Conservation (phyloP, 2,797 vertebrate genomes). For the Smutsia temminckii region DNA sequence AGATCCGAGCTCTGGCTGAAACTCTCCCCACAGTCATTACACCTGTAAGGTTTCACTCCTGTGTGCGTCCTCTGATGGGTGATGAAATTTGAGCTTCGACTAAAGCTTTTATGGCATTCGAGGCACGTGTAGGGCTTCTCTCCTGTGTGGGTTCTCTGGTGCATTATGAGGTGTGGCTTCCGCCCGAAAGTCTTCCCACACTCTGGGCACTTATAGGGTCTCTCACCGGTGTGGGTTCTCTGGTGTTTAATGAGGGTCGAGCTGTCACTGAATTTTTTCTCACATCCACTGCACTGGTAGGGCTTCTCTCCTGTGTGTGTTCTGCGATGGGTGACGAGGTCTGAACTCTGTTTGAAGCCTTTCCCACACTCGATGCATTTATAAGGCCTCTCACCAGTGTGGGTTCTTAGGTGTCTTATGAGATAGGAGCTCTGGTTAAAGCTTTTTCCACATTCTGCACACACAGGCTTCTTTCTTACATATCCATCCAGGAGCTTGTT, state of each 20-base stretch:
- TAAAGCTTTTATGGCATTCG: slow-evolving; percentile 68
- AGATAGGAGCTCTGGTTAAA: slow-evolving; percentile 82
- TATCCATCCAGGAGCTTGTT: background rate
- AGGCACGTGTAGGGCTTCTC: slow-evolving; percentile 69
- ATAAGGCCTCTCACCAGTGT: slow-evolving; percentile 35
- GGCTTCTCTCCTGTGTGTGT: slow-evolving; percentile 56
- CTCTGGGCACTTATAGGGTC: slow-evolving; percentile 20
- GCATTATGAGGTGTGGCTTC: slow-evolving; percentile 50
- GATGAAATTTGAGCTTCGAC: slow-evolving; percentile 68
- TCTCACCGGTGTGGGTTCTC: slow-evolving; percentile 57
- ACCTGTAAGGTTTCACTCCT: slow-evolving; percentile 51
- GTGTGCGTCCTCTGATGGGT: slow-evolving; percentile 70
- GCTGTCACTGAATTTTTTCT: slow-evolving; percentile 61
- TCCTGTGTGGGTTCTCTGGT: slow-evolving; percentile 53
- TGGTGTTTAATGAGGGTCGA: slow-evolving; percentile 61
- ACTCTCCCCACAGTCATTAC: slow-evolving; percentile 58
- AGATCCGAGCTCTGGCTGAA: slow-evolving; percentile 68
- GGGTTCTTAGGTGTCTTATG: slow-evolving; percentile 57
- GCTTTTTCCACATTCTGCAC: slow-evolving; percentile 78
- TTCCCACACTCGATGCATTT: slow-evolving; percentile 53
- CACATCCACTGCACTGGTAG: slow-evolving; percentile 42
- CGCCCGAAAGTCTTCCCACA: slow-evolving; percentile 57
- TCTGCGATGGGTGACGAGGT: slow-evolving; percentile 54
- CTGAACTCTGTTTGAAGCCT: slow-evolving; percentile 66
- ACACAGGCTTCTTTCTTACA: slow-evolving; percentile 51